Base-by-base conservation (phyloP, 2,797 vertebrate genomes). In the Lagocephalus sceleratus region DNA sequence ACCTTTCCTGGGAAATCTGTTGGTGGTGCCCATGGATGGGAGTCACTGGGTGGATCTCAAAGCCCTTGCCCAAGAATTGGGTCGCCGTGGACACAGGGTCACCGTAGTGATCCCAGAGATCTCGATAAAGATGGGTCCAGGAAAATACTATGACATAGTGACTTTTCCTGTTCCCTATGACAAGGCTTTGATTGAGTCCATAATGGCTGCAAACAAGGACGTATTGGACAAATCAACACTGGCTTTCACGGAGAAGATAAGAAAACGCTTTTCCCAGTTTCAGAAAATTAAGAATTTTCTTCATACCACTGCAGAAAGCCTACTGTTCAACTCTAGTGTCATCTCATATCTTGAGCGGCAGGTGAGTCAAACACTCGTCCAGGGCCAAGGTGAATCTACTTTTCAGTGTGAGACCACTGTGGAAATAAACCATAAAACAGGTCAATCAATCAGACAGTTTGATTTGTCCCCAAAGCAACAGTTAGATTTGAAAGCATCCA, bases 31-130 rank as follows among this genome's bases (percentile, higher is more conserved):
- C 0, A 17, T 78, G 20, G 94, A 94, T 0, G 92, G 94, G 46
- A 96, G 95, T 64, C 95, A 94, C 26, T 97, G 94, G 94, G 63
- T 93, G 8, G 92, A 88, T 5, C 55, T 94, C 14, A 88, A 84
- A 1, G 65, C 86, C 0, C 55, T 92, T 7, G 46, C 90, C 20
- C 71, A 82, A 0, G 87, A 90, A 68, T 71, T 97, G 62, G 89
- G 83, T 12, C 81, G 78, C 2, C 92, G 76, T 47, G 94, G 94
- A 3, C 94, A 96, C 7, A 71, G 79, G 6, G 74, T 92, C 0
- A 87, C 91, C 0, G 90, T 94, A 2, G 6, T 95, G 0, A 88
- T 91, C 0, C 90, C 94, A 0, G 92, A 93, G 0, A 15, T 70
- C 52, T 88, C 29, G 14, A 0, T 93, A 0, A 41, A 79, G 12